Base-by-base conservation (phyloP, 1,140 invertebrate genomes). In the Andricus grossulariae region DNA sequence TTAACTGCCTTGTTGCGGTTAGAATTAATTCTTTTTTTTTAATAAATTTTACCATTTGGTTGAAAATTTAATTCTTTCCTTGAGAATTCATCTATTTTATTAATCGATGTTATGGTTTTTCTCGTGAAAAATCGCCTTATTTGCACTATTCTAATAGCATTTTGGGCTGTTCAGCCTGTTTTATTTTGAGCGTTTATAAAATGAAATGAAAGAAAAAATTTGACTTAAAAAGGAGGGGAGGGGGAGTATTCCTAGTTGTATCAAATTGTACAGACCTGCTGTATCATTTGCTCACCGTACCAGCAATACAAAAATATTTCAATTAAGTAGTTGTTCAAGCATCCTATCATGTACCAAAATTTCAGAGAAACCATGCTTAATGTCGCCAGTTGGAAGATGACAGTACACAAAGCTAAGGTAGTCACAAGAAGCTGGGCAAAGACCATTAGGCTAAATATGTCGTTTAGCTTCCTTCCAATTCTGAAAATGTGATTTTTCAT, bases 221-320 rank as follows among this genome's bases (percentile, higher is more conserved):
- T 25, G 25, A 25, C 25, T 25, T 25, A 25, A 25, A 25, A 25
- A 3, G 3, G 25, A 25, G 3, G 25, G 3, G 3, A 25, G 25
- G 25, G 25, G 1, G 3, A 1, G 1, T 25, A 25, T 25, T 25
- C 25, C 3, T 32, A 32, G 2, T 5, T 32, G 0, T 32, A 32
- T 32, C 0, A 32, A 0, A 32, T 32, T 32, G 3, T 32, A 45
- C 39, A 45, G 39, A 60, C 57, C 57, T 60, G 21, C 13, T 15
- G 21, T 15, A 60, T 60, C 57, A 60, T 60, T 60, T 16, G 11
- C 7, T 60, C 57, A 32, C 57, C 57, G 32, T 32, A 60, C 57
- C 57, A 60, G 7, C 57, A 60, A 15, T 32, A 16, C 15, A 60
- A 13, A 32, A 32, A 60, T 15, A 60, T 60, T 60, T 60, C 57